Conservation (phyloP, 2,113 vertebrate species). For the Delphinus delphis region DNA sequence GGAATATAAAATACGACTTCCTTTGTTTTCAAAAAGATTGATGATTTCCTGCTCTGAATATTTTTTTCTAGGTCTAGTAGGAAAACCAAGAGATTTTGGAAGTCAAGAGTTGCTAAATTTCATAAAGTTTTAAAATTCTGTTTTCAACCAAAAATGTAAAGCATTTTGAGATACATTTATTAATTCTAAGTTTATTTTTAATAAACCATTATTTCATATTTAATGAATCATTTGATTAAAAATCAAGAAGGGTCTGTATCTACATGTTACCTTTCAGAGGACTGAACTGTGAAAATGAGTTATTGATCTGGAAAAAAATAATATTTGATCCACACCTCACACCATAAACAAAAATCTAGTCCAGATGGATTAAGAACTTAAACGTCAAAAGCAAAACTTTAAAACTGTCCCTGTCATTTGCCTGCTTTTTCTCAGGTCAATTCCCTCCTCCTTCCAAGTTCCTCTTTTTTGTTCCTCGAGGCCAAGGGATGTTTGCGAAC, state of each 20-base stretch:
- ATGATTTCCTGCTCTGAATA: not conserved
- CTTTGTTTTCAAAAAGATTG: not conserved
- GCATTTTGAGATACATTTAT: not conserved
- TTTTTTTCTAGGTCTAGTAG: not conserved
- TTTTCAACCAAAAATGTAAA: not conserved
- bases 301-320: not conserved
- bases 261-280: not conserved
- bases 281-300: not conserved
- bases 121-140: not conserved
- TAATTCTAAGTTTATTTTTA: not conserved
- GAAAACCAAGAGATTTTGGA: not conserved
- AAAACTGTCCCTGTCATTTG: not conserved
- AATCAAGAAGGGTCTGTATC: not conserved
- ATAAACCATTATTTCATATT: not conserved
- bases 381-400: not conserved
- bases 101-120: not conserved
- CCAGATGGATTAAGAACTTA: not conserved
- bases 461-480: not conserved
- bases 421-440: not conserved
- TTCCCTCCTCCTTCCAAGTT: no score
- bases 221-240: not conserved
- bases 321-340: not conserved
- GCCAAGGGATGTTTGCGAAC: fast-evolving
- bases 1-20: not conserved
- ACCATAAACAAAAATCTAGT: not conserved